A percentile compares a stretch with the other conserved stretches of the same genome.
phyloP scores from a whole-genome alignment of 2,113 vertebrate genomes.

The Pipa parva region DNA sequence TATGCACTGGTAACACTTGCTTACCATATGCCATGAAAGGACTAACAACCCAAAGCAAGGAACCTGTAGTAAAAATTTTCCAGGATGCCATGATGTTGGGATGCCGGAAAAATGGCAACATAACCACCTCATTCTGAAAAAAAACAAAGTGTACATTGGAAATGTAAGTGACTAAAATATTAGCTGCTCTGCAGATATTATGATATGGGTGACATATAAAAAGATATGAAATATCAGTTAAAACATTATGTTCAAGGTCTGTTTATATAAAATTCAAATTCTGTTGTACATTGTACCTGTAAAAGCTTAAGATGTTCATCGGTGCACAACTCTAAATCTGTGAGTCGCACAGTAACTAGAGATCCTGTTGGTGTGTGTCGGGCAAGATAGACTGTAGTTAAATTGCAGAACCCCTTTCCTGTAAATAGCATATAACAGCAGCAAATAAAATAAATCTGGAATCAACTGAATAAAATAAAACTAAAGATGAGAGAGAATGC shows the following conservation, averaged over 20 bases:
- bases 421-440: conserved; percentile 21
- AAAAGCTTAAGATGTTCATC: conserved; percentile 88
- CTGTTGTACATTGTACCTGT: too few relatives aligned
- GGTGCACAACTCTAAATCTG: conserved; percentile 88
- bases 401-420: conserved; percentile 88
- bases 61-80: conserved; percentile 86
- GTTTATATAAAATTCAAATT: too few relatives aligned
- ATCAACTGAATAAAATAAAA: background rate
- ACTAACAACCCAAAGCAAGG: conserved; percentile 90
- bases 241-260: too few relatives aligned
- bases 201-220: too few relatives aligned
- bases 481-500: background rate
- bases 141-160: conserved; percentile 19
- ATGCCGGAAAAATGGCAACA: conserved; percentile 84
- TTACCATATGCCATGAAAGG: conserved; percentile 95
- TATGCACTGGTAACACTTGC: conserved; percentile 31
- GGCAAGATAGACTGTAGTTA: conserved; percentile 86
- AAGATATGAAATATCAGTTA: too few relatives aligned
- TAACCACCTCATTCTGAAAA: conserved; percentile 82
- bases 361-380: conserved; percentile 81
- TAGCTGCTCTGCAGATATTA: too few relatives aligned
- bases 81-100: conserved; percentile 85
- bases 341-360: conserved; percentile 84
- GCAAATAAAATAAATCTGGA: background rate
- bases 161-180: too few relatives aligned